A percentile compares a stretch with the other conserved stretches of the same genome.
phyloP scores from a whole-genome alignment of 1,140 invertebrate species.

The Lepidotrigona ventralis region DNA sequence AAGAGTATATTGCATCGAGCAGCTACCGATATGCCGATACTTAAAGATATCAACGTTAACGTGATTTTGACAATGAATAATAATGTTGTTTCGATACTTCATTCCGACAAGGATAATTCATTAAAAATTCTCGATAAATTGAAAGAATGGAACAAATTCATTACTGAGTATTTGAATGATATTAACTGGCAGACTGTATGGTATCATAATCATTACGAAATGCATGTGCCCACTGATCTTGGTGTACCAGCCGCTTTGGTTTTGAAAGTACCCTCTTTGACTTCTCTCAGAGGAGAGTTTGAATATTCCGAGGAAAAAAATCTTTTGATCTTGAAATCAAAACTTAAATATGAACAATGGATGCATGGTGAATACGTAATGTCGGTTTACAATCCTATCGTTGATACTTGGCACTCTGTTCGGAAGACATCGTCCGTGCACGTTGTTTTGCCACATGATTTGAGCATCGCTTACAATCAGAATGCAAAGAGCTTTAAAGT shows the following conservation, averaged over 20 bases:
- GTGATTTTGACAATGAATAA: slow-evolving; percentile 57
- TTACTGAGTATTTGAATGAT: background rate
- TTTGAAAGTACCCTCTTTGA: slow-evolving; percentile 63
- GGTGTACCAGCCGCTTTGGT: slow-evolving; percentile 74
- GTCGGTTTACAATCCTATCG: slow-evolving; percentile 74
- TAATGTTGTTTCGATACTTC: slow-evolving; percentile 44
- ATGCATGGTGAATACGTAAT: slow-evolving; percentile 70
- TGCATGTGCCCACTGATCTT: slow-evolving; percentile 74
- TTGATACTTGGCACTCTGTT: slow-evolving; percentile 73
- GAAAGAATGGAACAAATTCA: background rate
- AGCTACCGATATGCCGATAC: slow-evolving; percentile 25
- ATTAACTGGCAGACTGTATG: slow-evolving; percentile 47
- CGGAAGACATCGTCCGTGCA: slow-evolving; percentile 66
- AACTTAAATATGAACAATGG: slow-evolving; percentile 60
- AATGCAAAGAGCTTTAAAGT: slow-evolving; percentile 67
- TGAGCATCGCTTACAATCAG: slow-evolving; percentile 65
- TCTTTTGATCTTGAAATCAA: slow-evolving; percentile 27
- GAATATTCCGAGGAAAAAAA: slow-evolving; percentile 8
- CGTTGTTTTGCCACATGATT: slow-evolving; percentile 63
- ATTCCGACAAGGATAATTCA: slow-evolving; percentile 49
- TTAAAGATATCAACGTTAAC: slow-evolving; percentile 59
- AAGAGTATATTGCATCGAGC: slow-evolving; percentile 46
- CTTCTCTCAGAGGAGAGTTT: slow-evolving; percentile 58
- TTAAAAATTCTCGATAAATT: slow-evolving; percentile 24
- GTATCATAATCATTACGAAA: slow-evolving; percentile 64